These are phyloP conservation scores for Drosophila anomalata DNA, from an alignment of 2,888 invertebrate species.

Conservation along the genomic window DNA sequence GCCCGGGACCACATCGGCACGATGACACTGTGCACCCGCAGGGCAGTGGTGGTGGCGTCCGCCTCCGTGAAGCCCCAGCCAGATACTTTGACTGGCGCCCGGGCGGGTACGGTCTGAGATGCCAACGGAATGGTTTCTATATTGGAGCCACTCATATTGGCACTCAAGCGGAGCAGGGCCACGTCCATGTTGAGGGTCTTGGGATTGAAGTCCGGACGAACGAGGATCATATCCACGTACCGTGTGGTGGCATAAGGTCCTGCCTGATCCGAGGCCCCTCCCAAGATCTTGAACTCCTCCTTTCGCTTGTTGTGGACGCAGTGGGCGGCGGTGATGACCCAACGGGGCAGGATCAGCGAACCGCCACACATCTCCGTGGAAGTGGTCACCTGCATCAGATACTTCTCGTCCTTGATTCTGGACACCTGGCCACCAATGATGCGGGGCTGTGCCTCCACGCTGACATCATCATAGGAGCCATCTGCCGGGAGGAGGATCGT, in stretches of 20 bases:
- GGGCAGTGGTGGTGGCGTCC: conserved; percentile 46
- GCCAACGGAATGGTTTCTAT: conserved; percentile 66
- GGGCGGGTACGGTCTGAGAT: conserved; percentile 44
- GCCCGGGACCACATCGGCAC: conserved; percentile 54
- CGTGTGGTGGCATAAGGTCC: conserved; percentile 36
- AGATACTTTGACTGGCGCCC: conserved; percentile 53
- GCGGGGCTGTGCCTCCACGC: conserved; percentile 47
- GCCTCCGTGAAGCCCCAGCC: conserved; percentile 65
- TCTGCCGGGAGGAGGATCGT: not conserved
- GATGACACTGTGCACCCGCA: conserved; percentile 51
- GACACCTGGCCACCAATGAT: conserved; percentile 59
- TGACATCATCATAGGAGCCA: not conserved
- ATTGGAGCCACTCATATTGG: conserved; percentile 55
- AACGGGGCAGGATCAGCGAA: conserved; percentile 58
- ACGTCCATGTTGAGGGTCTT: conserved; percentile 68
- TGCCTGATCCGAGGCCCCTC: conserved; percentile 55
- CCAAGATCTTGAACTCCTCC: conserved; percentile 50
- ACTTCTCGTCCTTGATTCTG: conserved; percentile 52
- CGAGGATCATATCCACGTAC: conserved; percentile 37
- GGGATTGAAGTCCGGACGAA: conserved; percentile 55
- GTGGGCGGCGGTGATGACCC: conserved; percentile 75
- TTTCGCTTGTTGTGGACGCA: conserved; percentile 50
- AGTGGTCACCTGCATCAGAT: conserved; percentile 62
- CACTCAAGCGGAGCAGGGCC: conserved; percentile 62
- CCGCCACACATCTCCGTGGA: conserved; percentile 61